phyloP scores from a whole-genome alignment of 2,888 invertebrate genomes.

The Rhamnusium bicolor region DNA sequence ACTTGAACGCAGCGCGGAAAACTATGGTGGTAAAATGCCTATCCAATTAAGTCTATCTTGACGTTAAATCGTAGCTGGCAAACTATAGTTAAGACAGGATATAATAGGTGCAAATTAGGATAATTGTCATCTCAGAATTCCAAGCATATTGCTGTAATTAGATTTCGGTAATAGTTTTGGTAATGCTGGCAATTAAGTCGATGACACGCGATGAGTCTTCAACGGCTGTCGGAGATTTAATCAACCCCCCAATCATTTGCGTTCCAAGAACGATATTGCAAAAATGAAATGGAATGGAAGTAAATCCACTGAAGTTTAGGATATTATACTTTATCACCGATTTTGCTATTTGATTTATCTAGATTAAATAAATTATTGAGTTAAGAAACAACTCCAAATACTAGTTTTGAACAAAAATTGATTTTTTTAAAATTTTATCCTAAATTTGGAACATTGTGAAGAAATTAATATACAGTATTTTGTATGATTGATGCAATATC shows the following conservation, averaged over 20 bases:
- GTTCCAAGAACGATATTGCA: neutral
- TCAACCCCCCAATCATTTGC: constrained; percentile 43
- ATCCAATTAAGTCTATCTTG: constrained; percentile 66
- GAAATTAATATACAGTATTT: too few relatives aligned
- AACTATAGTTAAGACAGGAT: constrained; percentile 61
- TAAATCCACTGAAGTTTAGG: neutral
- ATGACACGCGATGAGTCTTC: constrained; percentile 66
- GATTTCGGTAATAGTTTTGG: constrained; percentile 69
- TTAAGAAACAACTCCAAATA: too few relatives aligned
- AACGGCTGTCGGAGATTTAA: constrained; percentile 63
- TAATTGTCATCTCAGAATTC: constrained; percentile 70
- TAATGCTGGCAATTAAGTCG: constrained; percentile 67
- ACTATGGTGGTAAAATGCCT: constrained; percentile 53
- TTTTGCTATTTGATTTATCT: neutral
- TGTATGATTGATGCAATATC: too few relatives aligned
- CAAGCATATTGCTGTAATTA: constrained; percentile 69
- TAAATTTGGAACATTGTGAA: too few relatives aligned
- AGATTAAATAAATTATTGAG: too few relatives aligned
- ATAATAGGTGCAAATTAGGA: constrained; percentile 70
- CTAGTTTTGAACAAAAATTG: too few relatives aligned
- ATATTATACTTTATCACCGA: neutral
- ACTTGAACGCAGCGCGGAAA: constrained; percentile 32
- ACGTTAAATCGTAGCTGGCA: constrained; percentile 62
- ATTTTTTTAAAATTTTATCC: too few relatives aligned
- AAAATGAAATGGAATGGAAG: neutral